Evolutionary conservation across 2,888 invertebrate genomes (phyloP), one percentile per base, ranked within the genome.

Genomic region (Pimpla rufipes): DNA sequence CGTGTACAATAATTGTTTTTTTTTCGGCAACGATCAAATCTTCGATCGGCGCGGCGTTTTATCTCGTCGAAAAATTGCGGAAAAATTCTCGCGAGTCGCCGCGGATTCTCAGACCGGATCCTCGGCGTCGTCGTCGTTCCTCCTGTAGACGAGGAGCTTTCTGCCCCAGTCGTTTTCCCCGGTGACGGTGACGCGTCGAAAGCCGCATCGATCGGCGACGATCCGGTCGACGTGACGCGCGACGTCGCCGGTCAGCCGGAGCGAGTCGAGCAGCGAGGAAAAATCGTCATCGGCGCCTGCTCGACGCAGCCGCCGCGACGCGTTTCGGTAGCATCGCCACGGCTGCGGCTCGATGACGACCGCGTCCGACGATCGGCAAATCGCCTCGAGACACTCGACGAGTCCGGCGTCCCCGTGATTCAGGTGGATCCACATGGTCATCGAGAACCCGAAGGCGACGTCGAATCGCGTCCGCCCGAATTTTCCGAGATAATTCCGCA

Each of bases 371-470:
- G 94, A 89, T 7, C 90, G 87, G 80, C 95, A 95, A 6, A 96
- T 91, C 70, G 94, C 94, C 21, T 93, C 90, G 1, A 98, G 93
- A 92, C 97, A 97, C 3, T 92, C 87, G 75, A 94, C 88, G 47
- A 98, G 93, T 0, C 97, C 97, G 5, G 93, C 92, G 94, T 98
- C 98, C 6, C 97, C 97, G 93, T 96, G 94, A 92, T 98, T 98
- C 29, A 98, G 92, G 93, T 98, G 98, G 89, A 98, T 97, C 98
- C 98, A 98, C 97, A 98, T 97, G 18, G 97, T 97, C 40, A 97
- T 95, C 8, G 98, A 97, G 91, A 98, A 97, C 91, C 97, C 97
- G 92, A 97, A 97, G 67, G 95, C 94, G 2, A 95, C 94, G 93
- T 96, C 95, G 93, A 97, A 97, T 81, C 92, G 94, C 0, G 88